Evolutionary conservation across 1,140 invertebrate species (phyloP).

Genomic region (Lanistes nyassanus): DNA sequence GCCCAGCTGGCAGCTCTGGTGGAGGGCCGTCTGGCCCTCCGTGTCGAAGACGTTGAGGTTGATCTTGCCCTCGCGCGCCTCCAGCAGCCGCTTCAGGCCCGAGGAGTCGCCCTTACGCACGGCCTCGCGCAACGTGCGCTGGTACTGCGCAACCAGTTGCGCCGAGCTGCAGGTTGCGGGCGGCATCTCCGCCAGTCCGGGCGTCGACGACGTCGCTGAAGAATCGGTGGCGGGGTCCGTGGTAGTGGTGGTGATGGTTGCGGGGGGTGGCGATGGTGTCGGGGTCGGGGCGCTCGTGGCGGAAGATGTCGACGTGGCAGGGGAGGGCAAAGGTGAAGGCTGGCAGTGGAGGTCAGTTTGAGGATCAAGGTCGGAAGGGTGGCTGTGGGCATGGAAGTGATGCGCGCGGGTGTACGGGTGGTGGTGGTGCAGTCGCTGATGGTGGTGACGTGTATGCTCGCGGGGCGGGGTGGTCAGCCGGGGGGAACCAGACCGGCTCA

Average conservation of each 20-base stretch:
- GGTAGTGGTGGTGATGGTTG: conserved; percentile 8
- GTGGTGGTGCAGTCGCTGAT: background rate
- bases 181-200: background rate
- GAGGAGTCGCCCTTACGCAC: conserved; percentile 64
- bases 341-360: background rate
- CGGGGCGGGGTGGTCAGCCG: background rate
- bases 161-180: conserved; percentile 1
- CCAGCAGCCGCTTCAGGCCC: conserved; percentile 62
- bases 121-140: conserved; percentile 63
- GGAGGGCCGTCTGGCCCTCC: conserved; percentile 70
- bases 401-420: background rate
- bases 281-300: background rate
- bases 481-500: conserved; percentile 25
- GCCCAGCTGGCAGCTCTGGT: conserved; percentile 69
- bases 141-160: conserved; percentile 41
- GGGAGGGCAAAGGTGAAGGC: background rate
- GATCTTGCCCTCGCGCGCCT: conserved; percentile 62
- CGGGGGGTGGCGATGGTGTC: conserved; percentile 15
- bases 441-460: conserved; percentile 4
- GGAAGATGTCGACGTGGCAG: background rate
- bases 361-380: background rate
- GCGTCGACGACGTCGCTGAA: background rate
- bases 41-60: conserved; percentile 68
- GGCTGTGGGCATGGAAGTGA: background rate
- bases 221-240: background rate